A percentile compares a stretch with the other conserved stretches of the same genome.
Evolutionary conservation across 2,113 vertebrate species (phyloP).

Genomic region (Nansenia antarctica): DNA sequence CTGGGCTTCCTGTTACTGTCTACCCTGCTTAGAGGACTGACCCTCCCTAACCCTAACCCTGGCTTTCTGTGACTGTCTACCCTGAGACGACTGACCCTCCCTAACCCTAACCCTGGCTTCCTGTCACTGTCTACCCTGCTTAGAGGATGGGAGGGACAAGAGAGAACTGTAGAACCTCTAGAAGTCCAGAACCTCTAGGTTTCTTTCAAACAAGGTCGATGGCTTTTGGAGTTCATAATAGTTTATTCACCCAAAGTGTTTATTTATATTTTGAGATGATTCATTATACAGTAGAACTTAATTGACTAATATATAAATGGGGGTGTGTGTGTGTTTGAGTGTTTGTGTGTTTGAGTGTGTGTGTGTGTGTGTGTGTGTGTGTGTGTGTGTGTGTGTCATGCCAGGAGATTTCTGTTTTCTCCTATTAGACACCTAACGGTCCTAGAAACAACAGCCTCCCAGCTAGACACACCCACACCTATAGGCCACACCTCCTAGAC

Average conservation of each 20-base stretch:
- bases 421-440: constrained; percentile 1
- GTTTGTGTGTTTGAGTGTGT: too few relatives aligned
- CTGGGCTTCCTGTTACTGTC: too few relatives aligned
- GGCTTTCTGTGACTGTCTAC: too few relatives aligned
- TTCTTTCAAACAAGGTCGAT: constrained; percentile 28
- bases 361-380: constrained; percentile 29
- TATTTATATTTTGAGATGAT: constrained; percentile 48
- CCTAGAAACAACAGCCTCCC: too few relatives aligned
- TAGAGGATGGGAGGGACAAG: too few relatives aligned
- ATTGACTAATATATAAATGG: constrained; percentile 17
- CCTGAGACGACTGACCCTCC: too few relatives aligned
- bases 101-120: too few relatives aligned
- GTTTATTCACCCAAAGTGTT: constrained; percentile 45
- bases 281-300: constrained; percentile 23
- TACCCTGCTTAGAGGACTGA: too few relatives aligned
- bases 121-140: too few relatives aligned
- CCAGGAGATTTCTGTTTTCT: constrained; percentile 24
- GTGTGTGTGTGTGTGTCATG: constrained; percentile 30
- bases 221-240: constrained; percentile 31
- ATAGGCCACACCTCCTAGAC: too few relatives aligned
- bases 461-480: constrained; percentile 37
- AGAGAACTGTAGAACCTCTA: too few relatives aligned
- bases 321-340: constrained; percentile 12
- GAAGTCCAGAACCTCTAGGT: constrained; percentile 7
- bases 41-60: too few relatives aligned